A percentile compares a stretch with the other conserved stretches of the same genome.
Evolutionary conservation across 2,797 vertebrate genomes (phyloP).

Genomic region (Rhabdomys pumilio): DNA sequence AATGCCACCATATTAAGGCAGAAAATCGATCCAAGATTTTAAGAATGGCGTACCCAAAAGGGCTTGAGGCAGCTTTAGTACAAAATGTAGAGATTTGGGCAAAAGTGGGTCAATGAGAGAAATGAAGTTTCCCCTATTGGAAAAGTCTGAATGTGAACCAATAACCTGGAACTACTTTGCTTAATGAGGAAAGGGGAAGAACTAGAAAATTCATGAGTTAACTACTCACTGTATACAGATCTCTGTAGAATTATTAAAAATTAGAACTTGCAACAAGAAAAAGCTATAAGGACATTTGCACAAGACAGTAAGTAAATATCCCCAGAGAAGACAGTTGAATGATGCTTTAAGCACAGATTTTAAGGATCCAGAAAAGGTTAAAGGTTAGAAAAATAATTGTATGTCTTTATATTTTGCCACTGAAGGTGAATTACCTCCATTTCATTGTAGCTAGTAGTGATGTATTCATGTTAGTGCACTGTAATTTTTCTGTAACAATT

Average conservation of each 20-base stretch:
- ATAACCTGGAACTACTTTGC: constrained; percentile 6
- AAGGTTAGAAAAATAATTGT: constrained; percentile 42
- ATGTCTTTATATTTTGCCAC: constrained; percentile 19
- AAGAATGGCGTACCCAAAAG: not conserved
- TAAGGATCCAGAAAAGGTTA: not conserved
- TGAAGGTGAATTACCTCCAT: constrained; percentile 32
- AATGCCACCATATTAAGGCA: not conserved
- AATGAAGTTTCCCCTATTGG: not conserved
- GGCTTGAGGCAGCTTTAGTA: constrained; percentile 23
- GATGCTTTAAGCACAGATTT: constrained; percentile 29
- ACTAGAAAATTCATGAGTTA: constrained; percentile 9
- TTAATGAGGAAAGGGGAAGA: not conserved
- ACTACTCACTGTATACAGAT: not conserved
- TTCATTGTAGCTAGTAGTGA: not conserved
- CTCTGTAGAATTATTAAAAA: constrained; percentile 27
- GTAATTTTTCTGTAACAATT: constrained; percentile 3
- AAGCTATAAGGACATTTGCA: constrained; percentile 13
- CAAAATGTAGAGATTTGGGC: not conserved
- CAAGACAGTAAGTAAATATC: not conserved
- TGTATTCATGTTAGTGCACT: not conserved
- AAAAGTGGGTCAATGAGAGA: constrained; percentile 40
- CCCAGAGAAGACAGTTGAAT: not conserved
- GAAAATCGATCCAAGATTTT: constrained; percentile 47
- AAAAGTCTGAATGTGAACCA: constrained; percentile 51
- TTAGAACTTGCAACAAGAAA: constrained; percentile 13